Conservation (phyloP, 2,113 vertebrate species). For the Crotophaga sulcirostris region DNA sequence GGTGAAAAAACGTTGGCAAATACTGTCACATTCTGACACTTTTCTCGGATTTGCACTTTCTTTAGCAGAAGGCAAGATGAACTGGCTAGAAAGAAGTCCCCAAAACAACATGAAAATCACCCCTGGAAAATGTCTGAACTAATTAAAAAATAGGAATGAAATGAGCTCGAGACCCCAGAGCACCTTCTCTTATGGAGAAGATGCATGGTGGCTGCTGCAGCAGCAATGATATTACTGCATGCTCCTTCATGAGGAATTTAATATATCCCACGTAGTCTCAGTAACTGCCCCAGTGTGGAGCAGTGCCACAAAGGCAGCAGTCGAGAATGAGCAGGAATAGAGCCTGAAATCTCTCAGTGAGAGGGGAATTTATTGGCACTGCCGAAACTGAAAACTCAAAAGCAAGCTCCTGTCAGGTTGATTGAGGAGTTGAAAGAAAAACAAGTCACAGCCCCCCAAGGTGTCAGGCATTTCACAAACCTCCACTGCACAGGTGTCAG, state of each 20-base stretch:
- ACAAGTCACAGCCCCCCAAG: neutral
- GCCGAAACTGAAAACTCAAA: neutral
- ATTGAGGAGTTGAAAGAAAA: constrained; percentile 46
- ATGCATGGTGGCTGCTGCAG: neutral
- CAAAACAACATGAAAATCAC: neutral
- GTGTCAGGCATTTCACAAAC: constrained; percentile 11
- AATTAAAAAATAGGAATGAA: constrained; percentile 10
- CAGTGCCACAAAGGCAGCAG: neutral
- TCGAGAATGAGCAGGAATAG: accelerated
- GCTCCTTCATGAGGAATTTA: neutral
- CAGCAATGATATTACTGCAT: neutral
- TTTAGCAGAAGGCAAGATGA: neutral
- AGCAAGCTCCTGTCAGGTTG: neutral
- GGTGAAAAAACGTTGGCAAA: neutral
- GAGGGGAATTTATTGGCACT: neutral
- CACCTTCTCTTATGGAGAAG: neutral
- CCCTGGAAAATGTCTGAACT: neutral
- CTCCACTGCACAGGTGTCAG: constrained; percentile 45
- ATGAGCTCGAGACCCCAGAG: neutral
- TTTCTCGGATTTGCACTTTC: neutral
- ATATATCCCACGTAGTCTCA: neutral
- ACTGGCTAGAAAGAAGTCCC: neutral
- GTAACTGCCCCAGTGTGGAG: neutral
- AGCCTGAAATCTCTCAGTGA: neutral
- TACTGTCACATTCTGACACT: constrained; percentile 22